phyloP scores from a whole-genome alignment of 2,888 invertebrate species.

The Parapristionchus giblindavisi region DNA sequence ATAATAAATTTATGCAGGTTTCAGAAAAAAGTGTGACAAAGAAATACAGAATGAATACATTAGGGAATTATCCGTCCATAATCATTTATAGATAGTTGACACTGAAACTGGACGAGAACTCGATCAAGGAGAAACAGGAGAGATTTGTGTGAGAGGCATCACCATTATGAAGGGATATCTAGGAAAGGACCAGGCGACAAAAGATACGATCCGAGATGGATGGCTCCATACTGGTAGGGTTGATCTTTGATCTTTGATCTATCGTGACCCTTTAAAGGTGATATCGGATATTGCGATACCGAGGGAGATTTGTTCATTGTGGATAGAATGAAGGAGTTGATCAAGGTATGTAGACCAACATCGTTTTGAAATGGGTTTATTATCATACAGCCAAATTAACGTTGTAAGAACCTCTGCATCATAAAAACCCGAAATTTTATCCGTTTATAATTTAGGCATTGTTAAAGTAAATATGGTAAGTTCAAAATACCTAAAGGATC shows the following conservation, averaged over 20 bases:
- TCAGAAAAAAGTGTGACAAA: no score
- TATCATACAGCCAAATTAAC: no score
- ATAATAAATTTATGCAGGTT: no score
- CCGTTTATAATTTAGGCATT: no score
- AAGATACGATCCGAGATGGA: slow-evolving; percentile 48
- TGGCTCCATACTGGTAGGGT: slow-evolving; percentile 54
- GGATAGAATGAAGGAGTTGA: slow-evolving; percentile 35
- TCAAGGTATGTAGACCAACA: slow-evolving; percentile 29
- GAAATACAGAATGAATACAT: no score
- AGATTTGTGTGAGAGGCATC: slow-evolving; percentile 87
- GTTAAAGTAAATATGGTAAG: no score
- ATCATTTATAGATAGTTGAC: slow-evolving; percentile 7
- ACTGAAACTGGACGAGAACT: not conserved
- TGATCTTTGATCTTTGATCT: not conserved
- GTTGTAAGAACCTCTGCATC: no score
- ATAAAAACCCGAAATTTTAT: no score
- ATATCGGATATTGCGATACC: slow-evolving; percentile 41
- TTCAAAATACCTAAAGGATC: no score
- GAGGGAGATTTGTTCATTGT: slow-evolving; percentile 42
- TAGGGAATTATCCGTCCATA: no score
- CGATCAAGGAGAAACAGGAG: slow-evolving; percentile 39
- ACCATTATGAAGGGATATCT: slow-evolving; percentile 85
- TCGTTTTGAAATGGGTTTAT: no score
- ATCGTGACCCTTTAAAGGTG: slow-evolving; percentile 36
- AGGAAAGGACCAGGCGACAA: slow-evolving; percentile 73